A percentile compares a stretch with the other conserved stretches of the same genome.
These are phyloP conservation scores for Drosophila ogumai DNA, from an alignment of 1,140 invertebrate genomes.

Conservation along the genomic window DNA sequence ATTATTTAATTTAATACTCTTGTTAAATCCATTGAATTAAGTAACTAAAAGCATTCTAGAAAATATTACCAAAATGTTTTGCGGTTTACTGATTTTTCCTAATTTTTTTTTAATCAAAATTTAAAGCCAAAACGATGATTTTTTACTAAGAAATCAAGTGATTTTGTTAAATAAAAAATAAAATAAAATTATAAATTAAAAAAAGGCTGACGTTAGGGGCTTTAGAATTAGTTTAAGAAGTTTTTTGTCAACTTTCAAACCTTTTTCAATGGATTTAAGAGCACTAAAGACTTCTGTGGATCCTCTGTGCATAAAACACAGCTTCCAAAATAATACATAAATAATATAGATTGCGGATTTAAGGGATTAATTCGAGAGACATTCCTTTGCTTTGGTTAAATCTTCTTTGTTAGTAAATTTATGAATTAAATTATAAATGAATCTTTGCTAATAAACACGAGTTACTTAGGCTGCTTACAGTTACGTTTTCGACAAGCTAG, in stretches of 20 bases:
- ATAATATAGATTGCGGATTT: background rate
- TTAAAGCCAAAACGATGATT: no score
- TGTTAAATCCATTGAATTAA: background rate
- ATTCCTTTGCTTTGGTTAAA: conserved; percentile 6
- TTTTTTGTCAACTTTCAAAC: no score
- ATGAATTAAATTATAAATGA: background rate
- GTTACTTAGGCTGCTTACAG: background rate
- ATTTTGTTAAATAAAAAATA: no score
- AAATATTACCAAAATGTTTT: background rate
- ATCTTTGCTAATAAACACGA: background rate
- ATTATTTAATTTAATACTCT: background rate
- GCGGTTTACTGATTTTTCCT: no score
- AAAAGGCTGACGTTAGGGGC: no score
- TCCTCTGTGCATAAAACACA: no score
- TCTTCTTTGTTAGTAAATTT: background rate
- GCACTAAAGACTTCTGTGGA: no score
- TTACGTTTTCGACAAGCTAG: conserved; percentile 13
- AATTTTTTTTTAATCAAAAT: no score
- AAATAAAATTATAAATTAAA: no score
- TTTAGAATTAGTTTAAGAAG: no score
- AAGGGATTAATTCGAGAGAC: background rate
- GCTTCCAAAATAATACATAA: background rate
- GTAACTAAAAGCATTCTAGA: background rate
- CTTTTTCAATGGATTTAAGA: no score
- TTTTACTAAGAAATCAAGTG: no score